These are phyloP conservation scores for Andrena dorsata DNA, from an alignment of 2,888 invertebrate species.

Conservation along the genomic window DNA sequence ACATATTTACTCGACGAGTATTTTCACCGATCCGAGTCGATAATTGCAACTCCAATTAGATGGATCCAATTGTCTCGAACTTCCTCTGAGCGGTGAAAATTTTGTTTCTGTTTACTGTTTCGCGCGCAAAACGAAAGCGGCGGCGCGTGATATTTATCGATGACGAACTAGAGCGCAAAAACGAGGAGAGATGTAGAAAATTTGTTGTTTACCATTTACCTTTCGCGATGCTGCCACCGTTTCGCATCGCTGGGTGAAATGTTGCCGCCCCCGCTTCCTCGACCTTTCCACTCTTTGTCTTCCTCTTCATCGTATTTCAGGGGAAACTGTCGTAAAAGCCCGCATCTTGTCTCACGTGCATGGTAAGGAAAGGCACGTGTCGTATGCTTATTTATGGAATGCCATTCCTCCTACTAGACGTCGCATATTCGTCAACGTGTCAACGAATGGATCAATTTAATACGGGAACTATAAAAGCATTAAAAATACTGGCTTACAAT, in stretches of 20 bases:
- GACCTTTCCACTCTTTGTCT: conserved; percentile 42
- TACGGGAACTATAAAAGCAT: background rate
- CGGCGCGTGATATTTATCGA: conserved; percentile 68
- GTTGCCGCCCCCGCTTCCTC: conserved; percentile 51
- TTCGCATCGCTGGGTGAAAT: conserved; percentile 67
- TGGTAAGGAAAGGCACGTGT: conserved; percentile 30
- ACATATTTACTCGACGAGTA: background rate
- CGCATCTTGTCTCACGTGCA: conserved; percentile 34
- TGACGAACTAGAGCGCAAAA: conserved; percentile 68
- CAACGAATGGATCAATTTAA: conserved; percentile 15
- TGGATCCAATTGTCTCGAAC: background rate
- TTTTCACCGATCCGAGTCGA: background rate
- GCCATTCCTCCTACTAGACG: conserved; percentile 12
- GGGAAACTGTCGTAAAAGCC: conserved; percentile 37
- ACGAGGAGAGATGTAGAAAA: conserved; percentile 64
- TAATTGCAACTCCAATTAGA: conserved; percentile 7
- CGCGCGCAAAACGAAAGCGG: conserved; percentile 16
- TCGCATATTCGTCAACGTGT: background rate
- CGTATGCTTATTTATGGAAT: conserved; percentile 53
- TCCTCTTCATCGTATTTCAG: conserved; percentile 62
- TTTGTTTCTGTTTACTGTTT: conserved; percentile 39
- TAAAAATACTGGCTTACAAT: too few relatives aligned
- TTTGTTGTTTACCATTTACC: conserved; percentile 67
- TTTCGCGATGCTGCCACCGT: conserved; percentile 41
- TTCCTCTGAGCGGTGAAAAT: conserved; percentile 1